Evolutionary conservation across 2,113 vertebrate species (phyloP).

Genomic region (Pygoscelis adeliae): DNA sequence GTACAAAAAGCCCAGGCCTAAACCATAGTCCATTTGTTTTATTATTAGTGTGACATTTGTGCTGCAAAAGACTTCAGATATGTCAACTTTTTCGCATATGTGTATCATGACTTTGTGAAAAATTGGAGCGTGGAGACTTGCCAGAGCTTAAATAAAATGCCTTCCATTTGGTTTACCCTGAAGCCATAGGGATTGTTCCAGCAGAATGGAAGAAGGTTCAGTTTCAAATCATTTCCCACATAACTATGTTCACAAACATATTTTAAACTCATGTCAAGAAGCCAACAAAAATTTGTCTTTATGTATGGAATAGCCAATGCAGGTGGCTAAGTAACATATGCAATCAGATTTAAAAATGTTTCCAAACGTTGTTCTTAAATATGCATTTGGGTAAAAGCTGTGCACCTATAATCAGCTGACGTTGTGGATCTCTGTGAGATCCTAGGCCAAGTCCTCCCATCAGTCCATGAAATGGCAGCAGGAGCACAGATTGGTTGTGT

Average conservation of each 20-base stretch:
- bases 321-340: slow-evolving; percentile 7
- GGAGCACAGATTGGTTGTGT: neutral
- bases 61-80: neutral
- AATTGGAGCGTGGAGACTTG: neutral
- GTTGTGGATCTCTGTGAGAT: neutral
- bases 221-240: neutral
- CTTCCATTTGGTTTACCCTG: slow-evolving; percentile 24
- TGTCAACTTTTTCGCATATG: neutral
- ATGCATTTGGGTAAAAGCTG: neutral
- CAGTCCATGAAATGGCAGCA: neutral
- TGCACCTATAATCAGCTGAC: neutral
- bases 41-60: neutral
- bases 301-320: neutral
- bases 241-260: neutral
- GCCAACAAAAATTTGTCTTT: neutral
- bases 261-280: neutral
- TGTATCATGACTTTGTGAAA: neutral
- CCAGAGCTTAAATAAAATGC: slow-evolving; percentile 32
- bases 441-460: neutral
- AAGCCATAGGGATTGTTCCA: neutral
- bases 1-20: neutral
- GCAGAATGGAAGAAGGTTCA: neutral
- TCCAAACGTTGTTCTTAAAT: neutral
- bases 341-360: neutral
- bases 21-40: neutral